Base-by-base conservation (phyloP, 1,140 invertebrate genomes). In the Procambarus virginalis region DNA sequence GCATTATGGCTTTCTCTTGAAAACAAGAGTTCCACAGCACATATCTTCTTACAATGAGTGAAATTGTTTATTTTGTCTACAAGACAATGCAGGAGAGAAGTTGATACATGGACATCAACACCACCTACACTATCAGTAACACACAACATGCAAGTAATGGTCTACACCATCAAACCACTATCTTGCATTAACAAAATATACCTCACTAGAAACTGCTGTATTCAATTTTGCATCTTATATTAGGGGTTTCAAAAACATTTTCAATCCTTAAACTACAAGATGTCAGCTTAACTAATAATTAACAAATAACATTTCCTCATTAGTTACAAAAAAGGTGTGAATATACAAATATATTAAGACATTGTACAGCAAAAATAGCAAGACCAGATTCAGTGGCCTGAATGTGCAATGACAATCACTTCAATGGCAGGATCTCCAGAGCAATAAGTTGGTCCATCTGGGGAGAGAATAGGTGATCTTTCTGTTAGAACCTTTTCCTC, bases 321-420 rank as follows among this genome's bases (percentile, higher is more conserved):
- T 55, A 3, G 60, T 64, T 14, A 17, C 3, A 64, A 64, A 64
- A 17, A 64, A 64, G 9, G 3, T 3, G 14, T 64, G 60, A 58
- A 58, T 64, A 64, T 14, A 64, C 60, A 64, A 64, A 9, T 64
- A 17, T 64, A 17, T 17, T 20, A 64, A 17, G 2, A 20, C 3
- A 64, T 14, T 64, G 60, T 4, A 20, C 10, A 20, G 12, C 60
- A 64, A 17, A 64, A 64, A 12, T 17, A 14, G 17, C 60, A 14
- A 12, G 17, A 64, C 10, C 60, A 64, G 17, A 51, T 5, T 81
- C 55, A 81, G 79, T 81, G 79, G n/a, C n/a, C 79, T 34, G 51
- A 49, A 22, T 81, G 79, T 34, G 79, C 55, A 34, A 81, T 81
- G 79, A 81, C 49, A 48, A 81, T 51, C 9, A 81, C 60, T 60